Evolutionary conservation across 1,140 invertebrate genomes (phyloP).

Genomic region (Pseudoatta argentina): DNA sequence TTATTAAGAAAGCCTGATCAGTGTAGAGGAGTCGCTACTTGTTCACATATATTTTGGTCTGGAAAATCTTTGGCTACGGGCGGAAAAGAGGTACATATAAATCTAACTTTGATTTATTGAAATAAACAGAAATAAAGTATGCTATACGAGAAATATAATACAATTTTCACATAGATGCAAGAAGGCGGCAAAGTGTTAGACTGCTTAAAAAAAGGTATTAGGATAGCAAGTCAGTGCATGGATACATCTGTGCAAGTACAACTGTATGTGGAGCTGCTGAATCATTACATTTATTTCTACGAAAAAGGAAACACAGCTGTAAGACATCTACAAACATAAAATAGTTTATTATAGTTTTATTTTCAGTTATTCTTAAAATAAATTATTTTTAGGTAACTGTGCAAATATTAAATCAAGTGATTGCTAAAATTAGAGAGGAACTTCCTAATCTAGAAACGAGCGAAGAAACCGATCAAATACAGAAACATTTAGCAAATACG

Average conservation of each 20-base stretch:
- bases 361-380: constrained; percentile 31
- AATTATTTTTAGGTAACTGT: constrained; percentile 88
- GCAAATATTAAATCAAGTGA: constrained; percentile 94
- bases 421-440: constrained; percentile 96
- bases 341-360: constrained; percentile 23
- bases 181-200: constrained; percentile 97
- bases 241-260: constrained; percentile 98
- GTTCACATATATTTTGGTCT: constrained; percentile 99
- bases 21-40: constrained; percentile 95
- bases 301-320: constrained; percentile 95
- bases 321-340: constrained; percentile 61
- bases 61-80: constrained; percentile 91
- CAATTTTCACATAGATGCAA: constrained; percentile 88
- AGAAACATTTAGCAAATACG: constrained; percentile 97
- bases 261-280: constrained; percentile 97
- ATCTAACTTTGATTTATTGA: not conserved
- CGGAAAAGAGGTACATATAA: constrained; percentile 88
- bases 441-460: constrained; percentile 96
- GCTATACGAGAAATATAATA: constrained; percentile 13
- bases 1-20: constrained; percentile 99
- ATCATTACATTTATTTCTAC: constrained; percentile 97
- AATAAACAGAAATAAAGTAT: not conserved
- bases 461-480: constrained; percentile 98
- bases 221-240: constrained; percentile 99
- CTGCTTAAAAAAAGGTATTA: constrained; percentile 97